Percentiles rank a stretch among this genome's conserved stretches.
Conservation (phyloP, 2,113 vertebrate genomes). For the Melanerpes aurifrons region DNA sequence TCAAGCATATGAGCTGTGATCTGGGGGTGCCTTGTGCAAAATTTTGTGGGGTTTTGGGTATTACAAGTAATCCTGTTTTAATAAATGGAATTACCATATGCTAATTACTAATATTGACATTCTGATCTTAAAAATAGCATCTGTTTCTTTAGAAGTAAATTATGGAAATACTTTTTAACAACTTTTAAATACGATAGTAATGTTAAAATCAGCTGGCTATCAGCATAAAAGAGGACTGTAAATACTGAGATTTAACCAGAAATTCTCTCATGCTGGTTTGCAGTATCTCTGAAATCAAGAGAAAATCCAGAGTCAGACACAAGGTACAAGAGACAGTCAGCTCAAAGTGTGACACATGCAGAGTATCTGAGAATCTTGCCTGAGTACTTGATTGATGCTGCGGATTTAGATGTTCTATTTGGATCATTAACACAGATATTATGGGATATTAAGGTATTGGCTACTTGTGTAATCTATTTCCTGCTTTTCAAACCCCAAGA, state of each 20-base stretch:
- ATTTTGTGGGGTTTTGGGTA: background rate
- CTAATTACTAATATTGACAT: too few relatives aligned
- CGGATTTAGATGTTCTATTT: background rate
- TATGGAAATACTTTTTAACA: background rate
- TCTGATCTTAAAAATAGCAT: too few relatives aligned
- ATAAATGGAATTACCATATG: background rate
- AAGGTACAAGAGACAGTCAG: background rate
- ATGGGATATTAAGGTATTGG: background rate
- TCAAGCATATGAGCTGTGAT: background rate
- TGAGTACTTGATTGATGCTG: background rate
- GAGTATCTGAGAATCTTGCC: background rate
- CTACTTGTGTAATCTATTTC: background rate
- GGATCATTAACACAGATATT: background rate
- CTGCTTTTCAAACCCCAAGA: background rate
- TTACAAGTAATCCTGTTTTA: background rate
- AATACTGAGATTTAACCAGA: background rate
- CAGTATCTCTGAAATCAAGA: background rate
- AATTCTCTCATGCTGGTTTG: background rate
- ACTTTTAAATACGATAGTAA: background rate
- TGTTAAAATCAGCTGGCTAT: background rate
- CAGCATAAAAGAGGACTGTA: fast-evolving
- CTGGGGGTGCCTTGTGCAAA: background rate
- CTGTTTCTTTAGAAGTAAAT: too few relatives aligned
- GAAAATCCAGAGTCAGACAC: background rate
- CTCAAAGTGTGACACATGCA: background rate